Conservation (phyloP, 2,113 vertebrate species). For the Kobus ellipsiprymnus region DNA sequence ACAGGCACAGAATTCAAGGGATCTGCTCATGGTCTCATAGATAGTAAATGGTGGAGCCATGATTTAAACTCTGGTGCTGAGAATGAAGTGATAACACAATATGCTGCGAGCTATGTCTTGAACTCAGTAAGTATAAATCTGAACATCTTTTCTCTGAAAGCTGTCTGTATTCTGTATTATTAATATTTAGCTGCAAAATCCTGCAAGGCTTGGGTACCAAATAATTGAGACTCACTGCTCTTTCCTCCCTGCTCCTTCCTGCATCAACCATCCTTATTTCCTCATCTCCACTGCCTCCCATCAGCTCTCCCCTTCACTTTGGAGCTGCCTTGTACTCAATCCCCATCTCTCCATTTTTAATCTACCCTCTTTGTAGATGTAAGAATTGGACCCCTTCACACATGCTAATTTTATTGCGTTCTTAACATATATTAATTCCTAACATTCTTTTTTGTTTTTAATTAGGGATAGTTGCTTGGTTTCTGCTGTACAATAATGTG, state of each 20-base stretch:
- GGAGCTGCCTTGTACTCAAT: neutral
- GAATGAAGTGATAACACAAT: neutral
- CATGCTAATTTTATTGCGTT: neutral
- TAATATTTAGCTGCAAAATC: neutral
- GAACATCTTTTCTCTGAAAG: neutral
- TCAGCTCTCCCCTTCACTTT: neutral
- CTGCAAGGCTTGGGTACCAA: neutral
- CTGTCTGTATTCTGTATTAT: neutral
- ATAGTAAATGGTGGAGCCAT: no score
- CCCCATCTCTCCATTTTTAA: neutral
- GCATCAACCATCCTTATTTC: no score
- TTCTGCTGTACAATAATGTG: no score
- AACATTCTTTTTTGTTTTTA: no score
- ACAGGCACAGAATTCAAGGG: no score
- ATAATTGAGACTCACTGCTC: neutral
- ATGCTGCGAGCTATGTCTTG: neutral
- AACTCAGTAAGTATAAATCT: neutral
- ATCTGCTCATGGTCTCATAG: no score
- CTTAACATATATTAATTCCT: neutral
- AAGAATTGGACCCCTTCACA: neutral
- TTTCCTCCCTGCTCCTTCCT: neutral
- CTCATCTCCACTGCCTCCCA: neutral
- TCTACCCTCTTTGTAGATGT: neutral
- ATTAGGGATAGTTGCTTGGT: no score
- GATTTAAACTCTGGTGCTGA: neutral